Evolutionary conservation across 2,888 invertebrate species (phyloP).

Genomic region (Lochmaea crataegi): DNA sequence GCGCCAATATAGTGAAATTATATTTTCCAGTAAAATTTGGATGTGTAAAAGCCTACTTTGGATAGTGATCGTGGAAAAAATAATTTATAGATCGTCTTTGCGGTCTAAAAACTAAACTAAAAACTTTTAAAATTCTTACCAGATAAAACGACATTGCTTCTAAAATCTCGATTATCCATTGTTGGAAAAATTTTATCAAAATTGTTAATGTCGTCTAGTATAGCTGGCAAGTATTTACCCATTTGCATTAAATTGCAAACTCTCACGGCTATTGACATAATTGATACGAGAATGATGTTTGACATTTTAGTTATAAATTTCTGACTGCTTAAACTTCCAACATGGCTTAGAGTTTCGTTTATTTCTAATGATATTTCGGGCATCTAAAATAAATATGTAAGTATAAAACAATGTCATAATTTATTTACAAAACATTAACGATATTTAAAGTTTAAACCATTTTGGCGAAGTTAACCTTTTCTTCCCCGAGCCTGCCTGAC

Average conservation of each 20-base stretch:
- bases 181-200: slow-evolving; percentile 25
- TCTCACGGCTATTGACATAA: slow-evolving; percentile 35
- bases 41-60: too few relatives aligned
- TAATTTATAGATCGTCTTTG: too few relatives aligned
- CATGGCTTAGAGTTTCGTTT: slow-evolving; percentile 14
- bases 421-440: too few relatives aligned
- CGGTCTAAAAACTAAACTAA: too few relatives aligned
- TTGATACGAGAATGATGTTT: slow-evolving; percentile 42
- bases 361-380: slow-evolving; percentile 18
- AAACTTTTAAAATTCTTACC: slow-evolving; percentile 31
- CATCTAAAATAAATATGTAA: slow-evolving; percentile 27
- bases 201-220: slow-evolving; percentile 31
- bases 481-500: too few relatives aligned
- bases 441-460: too few relatives aligned
- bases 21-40: too few relatives aligned
- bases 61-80: too few relatives aligned
- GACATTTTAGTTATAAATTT: slow-evolving; percentile 46
- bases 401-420: too few relatives aligned
- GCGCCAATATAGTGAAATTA: too few relatives aligned
- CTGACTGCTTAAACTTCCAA: slow-evolving; percentile 32
- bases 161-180: slow-evolving; percentile 28
- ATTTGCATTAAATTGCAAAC: slow-evolving; percentile 34
- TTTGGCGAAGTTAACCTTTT: too few relatives aligned
- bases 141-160: slow-evolving; percentile 36
- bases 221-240: slow-evolving; percentile 31